Evolutionary conservation across 2,113 vertebrate genomes (phyloP), one percentile per base, ranked within the genome.

Genomic region (Ancistrus triradiatus): DNA sequence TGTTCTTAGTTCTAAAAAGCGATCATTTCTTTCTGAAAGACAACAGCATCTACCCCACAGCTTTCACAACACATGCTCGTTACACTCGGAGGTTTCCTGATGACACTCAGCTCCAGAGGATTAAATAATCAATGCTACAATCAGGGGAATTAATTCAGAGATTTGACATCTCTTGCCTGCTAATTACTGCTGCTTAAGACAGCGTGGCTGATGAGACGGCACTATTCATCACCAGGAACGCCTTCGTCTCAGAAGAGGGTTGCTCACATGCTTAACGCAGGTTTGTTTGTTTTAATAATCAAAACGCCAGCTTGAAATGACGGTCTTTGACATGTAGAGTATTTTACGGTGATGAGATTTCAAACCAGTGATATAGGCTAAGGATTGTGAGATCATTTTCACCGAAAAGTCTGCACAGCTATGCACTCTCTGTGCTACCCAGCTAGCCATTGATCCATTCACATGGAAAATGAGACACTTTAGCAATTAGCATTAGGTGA

Each of bases 141-240:
- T 62, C 63, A 43, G 46, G 57, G 63, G 64, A 66, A 61, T 69
- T 74, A 50, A 58, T n/a, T 40, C 56, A 11, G 53, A 70, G 44
- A 37, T 61, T 51, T 56, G 42, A 56, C 24, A 58, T 62, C 63
- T 69, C 53, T 58, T 33, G 19, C 38, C 40, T 59, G 57, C 65
- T 74, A 74, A 71, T 68, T 69, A 66, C 46, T 57, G 17, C 13
- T 43, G 64, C 50, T 64, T 77, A 53, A 52, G 75, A 74, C 49
- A 58, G 59, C 68, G 43, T 48, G 50, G 59, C 53, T 73, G 70
- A 73, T 68, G 70, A 63, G 47, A 52, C 42, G 33, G 51, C 35
- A 35, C 13, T 13, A 50, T 72, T 72, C 38, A 59, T 63, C 49
- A 63, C 38, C 17, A 58, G 49, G 43, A 59, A 51, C n/a, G 59